A percentile compares a stretch with the other conserved stretches of the same genome.
Evolutionary conservation across 64 coral and sea anemone species (phyloP).

Genomic region (Montipora sp.): DNA sequence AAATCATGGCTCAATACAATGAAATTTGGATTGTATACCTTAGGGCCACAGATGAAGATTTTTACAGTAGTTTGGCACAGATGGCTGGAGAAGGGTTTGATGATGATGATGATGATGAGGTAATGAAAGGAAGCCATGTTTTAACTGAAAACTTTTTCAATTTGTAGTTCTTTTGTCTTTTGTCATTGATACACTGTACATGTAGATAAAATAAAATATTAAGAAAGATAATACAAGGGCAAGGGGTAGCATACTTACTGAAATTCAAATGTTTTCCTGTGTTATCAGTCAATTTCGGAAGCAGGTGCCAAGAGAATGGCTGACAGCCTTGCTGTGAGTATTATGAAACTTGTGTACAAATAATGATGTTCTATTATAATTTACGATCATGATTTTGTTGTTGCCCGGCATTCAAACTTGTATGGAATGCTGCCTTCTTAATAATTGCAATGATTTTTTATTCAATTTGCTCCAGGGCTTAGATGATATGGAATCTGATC

Average conservation of each 20-base stretch:
- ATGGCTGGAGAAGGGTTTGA: slow-evolving; percentile 78
- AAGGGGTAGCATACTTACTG: too few species aligned
- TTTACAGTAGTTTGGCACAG: slow-evolving; percentile 87
- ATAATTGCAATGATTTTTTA: too few species aligned
- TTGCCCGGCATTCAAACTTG: too few species aligned
- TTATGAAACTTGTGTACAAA: background rate
- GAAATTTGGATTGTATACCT: background rate
- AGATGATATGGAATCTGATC: slow-evolving; percentile 90
- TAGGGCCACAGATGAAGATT: slow-evolving; percentile 94
- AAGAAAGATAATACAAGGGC: too few species aligned
- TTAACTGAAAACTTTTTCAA: too few species aligned
- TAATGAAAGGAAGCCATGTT: background rate
- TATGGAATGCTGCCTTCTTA: too few species aligned
- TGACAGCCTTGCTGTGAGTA: slow-evolving; percentile 73
- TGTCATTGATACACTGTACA: too few species aligned
- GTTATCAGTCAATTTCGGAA: slow-evolving; percentile 65
- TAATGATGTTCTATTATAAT: too few species aligned
- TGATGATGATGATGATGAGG: slow-evolving; percentile 53
- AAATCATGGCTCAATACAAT: background rate
- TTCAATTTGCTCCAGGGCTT: slow-evolving; percentile 59
- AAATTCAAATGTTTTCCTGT: background rate
- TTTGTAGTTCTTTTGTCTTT: too few species aligned
- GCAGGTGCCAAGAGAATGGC: slow-evolving; percentile 83
- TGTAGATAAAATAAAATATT: too few species aligned
- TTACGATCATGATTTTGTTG: too few species aligned